Conservation (phyloP, 2,888 invertebrate species). For the Oligia fasciuncula region DNA sequence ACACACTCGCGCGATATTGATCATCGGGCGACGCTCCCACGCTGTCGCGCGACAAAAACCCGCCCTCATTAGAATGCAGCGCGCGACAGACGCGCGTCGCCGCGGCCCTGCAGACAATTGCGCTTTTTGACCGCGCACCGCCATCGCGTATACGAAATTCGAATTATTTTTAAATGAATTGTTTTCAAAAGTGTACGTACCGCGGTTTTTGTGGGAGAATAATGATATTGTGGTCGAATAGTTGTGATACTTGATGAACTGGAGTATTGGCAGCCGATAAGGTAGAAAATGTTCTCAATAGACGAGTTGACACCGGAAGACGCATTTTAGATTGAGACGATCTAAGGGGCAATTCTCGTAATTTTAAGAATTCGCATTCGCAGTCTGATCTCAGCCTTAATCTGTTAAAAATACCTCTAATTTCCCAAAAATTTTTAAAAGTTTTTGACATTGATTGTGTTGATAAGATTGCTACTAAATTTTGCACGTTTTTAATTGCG, state of each 20-base stretch:
- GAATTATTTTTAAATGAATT: slow-evolving; percentile 71
- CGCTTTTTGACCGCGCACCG: slow-evolving; percentile 75
- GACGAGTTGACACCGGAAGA: not conserved
- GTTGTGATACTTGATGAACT: slow-evolving; percentile 21
- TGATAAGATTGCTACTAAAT: not conserved
- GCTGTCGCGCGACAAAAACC: slow-evolving; percentile 85
- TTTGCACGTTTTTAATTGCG: not conserved
- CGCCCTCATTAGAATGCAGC: slow-evolving; percentile 84
- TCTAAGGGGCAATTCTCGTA: not conserved
- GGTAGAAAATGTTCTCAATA: not conserved
- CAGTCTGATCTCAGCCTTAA: not conserved
- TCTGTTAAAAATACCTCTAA: not conserved
- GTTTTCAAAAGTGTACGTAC: slow-evolving; percentile 64
- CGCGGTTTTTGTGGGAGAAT: slow-evolving; percentile 55
- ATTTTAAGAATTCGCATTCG: not conserved
- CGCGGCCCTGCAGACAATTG: slow-evolving; percentile 73
- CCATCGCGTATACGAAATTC: slow-evolving; percentile 65
- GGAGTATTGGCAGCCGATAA: not conserved
- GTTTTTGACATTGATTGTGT: no score
- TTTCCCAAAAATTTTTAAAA: not conserved
- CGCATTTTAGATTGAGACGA: not conserved
- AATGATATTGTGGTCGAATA: slow-evolving; percentile 57
- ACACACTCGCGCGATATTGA: slow-evolving; percentile 68
- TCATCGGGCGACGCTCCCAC: slow-evolving; percentile 81
- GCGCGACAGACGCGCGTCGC: slow-evolving; percentile 78